These are phyloP conservation scores for Sula dactylatra DNA, from an alignment of 2,113 vertebrate species.

Conservation along the genomic window DNA sequence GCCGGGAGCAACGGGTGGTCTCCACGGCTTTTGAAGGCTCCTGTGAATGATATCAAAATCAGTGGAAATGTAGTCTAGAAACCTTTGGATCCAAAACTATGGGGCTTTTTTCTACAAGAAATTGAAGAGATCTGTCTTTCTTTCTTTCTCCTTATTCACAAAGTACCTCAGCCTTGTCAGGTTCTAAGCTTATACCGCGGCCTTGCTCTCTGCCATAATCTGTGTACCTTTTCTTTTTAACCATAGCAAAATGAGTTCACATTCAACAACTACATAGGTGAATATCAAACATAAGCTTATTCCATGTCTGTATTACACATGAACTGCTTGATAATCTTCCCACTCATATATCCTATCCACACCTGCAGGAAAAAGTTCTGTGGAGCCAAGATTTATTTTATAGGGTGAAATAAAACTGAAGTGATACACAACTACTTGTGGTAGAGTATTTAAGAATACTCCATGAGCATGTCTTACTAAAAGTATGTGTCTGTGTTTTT, in stretches of 20 bases:
- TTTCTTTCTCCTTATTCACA: neutral
- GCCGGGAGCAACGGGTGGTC: neutral
- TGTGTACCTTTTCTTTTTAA: neutral
- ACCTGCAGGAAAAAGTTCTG: neutral
- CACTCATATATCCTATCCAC: neutral
- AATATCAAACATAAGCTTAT: neutral
- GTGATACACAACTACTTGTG: neutral
- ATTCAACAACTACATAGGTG: accelerated
- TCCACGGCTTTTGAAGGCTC: neutral
- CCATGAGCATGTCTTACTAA: neutral
- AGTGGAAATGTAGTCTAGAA: neutral
- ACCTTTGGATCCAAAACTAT: neutral
- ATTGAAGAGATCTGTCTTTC: neutral
- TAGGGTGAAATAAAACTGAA: neutral
- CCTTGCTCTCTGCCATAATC: neutral
- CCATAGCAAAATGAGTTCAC: neutral
- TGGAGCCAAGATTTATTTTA: neutral
- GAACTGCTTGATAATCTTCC: neutral
- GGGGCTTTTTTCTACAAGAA: neutral
- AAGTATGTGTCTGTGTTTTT: neutral
- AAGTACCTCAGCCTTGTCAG: neutral
- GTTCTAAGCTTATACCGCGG: neutral
- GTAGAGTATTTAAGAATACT: neutral
- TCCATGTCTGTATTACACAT: neutral
- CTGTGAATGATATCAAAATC: neutral